Percentiles rank a stretch among this genome's conserved stretches.
phyloP scores from a whole-genome alignment of 2,888 invertebrate species.

The Volucella zonaria region DNA sequence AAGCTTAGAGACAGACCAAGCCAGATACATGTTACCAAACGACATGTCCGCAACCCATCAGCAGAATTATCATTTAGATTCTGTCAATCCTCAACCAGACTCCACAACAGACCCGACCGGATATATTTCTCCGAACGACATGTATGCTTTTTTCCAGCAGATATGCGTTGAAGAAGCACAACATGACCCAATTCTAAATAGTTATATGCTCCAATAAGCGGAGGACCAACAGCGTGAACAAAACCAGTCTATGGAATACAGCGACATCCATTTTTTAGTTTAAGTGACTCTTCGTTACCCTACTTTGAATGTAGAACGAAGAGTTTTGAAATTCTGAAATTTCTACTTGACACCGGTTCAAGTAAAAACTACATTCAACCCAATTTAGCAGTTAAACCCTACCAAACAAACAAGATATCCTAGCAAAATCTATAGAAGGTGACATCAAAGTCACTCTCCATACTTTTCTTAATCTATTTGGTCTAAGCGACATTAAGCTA shows the following conservation, averaged over 20 bases:
- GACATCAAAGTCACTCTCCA: slow-evolving; percentile 24
- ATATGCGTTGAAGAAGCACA: slow-evolving; percentile 8
- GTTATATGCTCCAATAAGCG: slow-evolving; percentile 5
- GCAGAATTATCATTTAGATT: too few species aligned
- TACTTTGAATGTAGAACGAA: slow-evolving; percentile 10
- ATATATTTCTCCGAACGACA: slow-evolving; percentile 27
- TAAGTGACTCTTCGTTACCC: slow-evolving; percentile 23
- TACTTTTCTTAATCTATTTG: slow-evolving; percentile 20
- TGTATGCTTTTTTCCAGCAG: slow-evolving; percentile 18
- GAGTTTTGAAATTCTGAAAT: not conserved
- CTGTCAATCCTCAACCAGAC: not conserved
- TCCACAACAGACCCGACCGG: slow-evolving; percentile 7
- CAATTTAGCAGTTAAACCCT: slow-evolving; percentile 4
- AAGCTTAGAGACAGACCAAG: too few species aligned
- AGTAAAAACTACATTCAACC: slow-evolving; percentile 29
- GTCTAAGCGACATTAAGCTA: slow-evolving; percentile 10
- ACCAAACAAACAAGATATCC: slow-evolving; percentile 10
- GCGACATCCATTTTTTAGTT: slow-evolving; percentile 49
- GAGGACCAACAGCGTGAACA: not conserved
- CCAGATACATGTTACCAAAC: too few species aligned
- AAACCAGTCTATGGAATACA: not conserved
- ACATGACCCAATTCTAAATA: slow-evolving; percentile 22
- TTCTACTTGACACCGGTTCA: slow-evolving; percentile 8
- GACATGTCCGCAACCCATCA: too few species aligned
- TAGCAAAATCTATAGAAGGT: slow-evolving; percentile 19